Evolutionary conservation across 1,140 invertebrate species (phyloP), one percentile per base, ranked within the genome.

Genomic region (Batillaria attramentaria): DNA sequence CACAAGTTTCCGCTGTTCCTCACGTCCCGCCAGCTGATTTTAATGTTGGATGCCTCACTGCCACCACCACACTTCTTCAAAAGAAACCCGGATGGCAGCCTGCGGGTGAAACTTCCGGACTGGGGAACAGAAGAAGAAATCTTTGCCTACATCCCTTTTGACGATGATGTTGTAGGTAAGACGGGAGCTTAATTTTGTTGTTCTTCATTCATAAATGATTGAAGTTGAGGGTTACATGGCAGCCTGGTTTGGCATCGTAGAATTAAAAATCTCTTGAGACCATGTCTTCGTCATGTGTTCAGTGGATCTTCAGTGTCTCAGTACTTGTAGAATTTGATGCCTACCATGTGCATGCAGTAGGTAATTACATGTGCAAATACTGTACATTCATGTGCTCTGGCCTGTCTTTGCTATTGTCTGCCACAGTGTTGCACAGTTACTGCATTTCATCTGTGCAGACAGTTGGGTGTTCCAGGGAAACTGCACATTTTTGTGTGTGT

Each of bases 11-110:
- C 87, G 24, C 66, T 89, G 31, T 88, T 89, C 68, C 69, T 87
- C 10, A 88, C 84, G 13, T 87, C 87, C 2, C 77, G 81, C 41
- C 84, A 86, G 42, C 80, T 87, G 50, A 77, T 87, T 46, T 46
- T 87, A 35, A 82, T 87, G 77, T 70, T 88, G 65, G 87, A 87
- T 81, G 86, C 81, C 16, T 88, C 87, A 13, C 42, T 87, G 31
- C 76, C 74, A n/a, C 68, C 50, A 24, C 83, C 82, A 1, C 76
- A 81, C 41, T 88, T 87, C 74, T 87, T 87, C 81, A 78, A 81
- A n/a, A 68, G 84, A 13, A 81, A 83, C 31, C 79, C 84, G 70
- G 85, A 87, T 80, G 83, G 84, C 35, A 84, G 82, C 74, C 60
- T 88, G 74, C 79, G 80, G 46, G 68, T 81, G 2, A 75, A 68